Conservation (phyloP, 2,888 invertebrate species). For the Caenorhabditis panamensis region DNA sequence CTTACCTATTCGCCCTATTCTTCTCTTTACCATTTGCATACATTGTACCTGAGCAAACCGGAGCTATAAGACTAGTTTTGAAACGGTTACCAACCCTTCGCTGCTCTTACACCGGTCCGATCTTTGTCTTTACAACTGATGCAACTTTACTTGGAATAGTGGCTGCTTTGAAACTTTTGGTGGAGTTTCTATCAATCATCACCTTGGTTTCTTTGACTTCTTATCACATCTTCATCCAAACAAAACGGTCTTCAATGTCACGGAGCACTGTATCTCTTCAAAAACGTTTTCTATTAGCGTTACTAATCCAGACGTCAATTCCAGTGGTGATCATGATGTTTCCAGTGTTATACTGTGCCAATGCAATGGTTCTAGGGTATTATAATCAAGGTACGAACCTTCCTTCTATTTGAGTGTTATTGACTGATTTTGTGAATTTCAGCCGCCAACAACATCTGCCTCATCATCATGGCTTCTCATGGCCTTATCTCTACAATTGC, state of each 20-base stretch:
- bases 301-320: background rate
- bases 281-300: background rate
- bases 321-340: background rate
- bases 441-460: background rate
- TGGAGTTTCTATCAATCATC: background rate
- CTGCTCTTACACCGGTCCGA: background rate
- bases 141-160: background rate
- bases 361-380: background rate
- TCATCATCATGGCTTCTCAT: background rate
- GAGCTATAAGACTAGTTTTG: background rate
- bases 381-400: too few relatives aligned
- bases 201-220: background rate
- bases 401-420: too few relatives aligned
- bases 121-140: background rate
- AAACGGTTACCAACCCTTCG: background rate
- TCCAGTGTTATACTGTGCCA: background rate
- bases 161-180: background rate
- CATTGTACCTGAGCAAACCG: background rate
- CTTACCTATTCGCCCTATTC: background rate
- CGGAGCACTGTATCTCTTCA: background rate
- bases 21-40: background rate
- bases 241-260: background rate
- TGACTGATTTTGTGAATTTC: too few relatives aligned
- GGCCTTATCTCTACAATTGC: background rate
- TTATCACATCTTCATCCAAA: background rate